A percentile compares a stretch with the other conserved stretches of the same genome.
Conservation (phyloP, 2,113 vertebrate species). For the Monopterus albus region DNA sequence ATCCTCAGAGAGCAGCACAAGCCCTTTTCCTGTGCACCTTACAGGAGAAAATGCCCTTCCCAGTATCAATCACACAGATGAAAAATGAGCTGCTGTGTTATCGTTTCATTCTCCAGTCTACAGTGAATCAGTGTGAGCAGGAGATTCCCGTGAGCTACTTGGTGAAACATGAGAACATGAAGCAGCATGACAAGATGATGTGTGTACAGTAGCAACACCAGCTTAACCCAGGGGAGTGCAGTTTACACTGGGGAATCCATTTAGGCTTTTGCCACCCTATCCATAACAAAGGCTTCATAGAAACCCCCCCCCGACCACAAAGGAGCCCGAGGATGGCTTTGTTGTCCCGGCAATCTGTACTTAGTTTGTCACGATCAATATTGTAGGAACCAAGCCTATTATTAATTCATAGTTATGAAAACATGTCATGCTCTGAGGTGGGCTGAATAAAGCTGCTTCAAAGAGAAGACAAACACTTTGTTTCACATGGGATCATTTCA, state of each 20-base stretch:
- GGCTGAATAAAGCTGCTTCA: slow-evolving; percentile 43
- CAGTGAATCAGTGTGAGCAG: slow-evolving; percentile 8
- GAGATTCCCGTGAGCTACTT: slow-evolving; percentile 4
- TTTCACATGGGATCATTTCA: slow-evolving; percentile 62
- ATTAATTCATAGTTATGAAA: slow-evolving; percentile 75
- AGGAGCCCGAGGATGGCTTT: slow-evolving; percentile 39
- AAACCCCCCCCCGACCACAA: slow-evolving; percentile 40
- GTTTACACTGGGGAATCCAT: slow-evolving; percentile 61
- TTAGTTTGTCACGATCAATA: slow-evolving; percentile 77
- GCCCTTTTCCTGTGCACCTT: slow-evolving; percentile 3
- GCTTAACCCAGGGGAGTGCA: slow-evolving; percentile 55
- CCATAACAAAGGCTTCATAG: slow-evolving; percentile 62
- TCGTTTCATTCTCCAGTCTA: slow-evolving; percentile 22
- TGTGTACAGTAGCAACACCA: slow-evolving; percentile 72
- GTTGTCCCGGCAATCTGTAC: slow-evolving; percentile 66
- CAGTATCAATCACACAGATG: slow-evolving; percentile 42
- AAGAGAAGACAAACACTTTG: slow-evolving; percentile 51
- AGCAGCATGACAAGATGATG: slow-evolving; percentile 60
- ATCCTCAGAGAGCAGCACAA: slow-evolving; percentile 29
- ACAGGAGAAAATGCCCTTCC: slow-evolving; percentile 15
- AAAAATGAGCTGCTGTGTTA: slow-evolving; percentile 21
- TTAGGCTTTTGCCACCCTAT: slow-evolving; percentile 43
- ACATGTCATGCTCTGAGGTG: slow-evolving; percentile 44
- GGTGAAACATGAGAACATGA: slow-evolving; percentile 49
- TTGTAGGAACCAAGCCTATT: slow-evolving; percentile 67